A percentile compares a stretch with the other conserved stretches of the same genome.
These are phyloP conservation scores for Callyntrura guangdongensis DNA, from an alignment of 2,888 invertebrate genomes.

Conservation along the genomic window DNA sequence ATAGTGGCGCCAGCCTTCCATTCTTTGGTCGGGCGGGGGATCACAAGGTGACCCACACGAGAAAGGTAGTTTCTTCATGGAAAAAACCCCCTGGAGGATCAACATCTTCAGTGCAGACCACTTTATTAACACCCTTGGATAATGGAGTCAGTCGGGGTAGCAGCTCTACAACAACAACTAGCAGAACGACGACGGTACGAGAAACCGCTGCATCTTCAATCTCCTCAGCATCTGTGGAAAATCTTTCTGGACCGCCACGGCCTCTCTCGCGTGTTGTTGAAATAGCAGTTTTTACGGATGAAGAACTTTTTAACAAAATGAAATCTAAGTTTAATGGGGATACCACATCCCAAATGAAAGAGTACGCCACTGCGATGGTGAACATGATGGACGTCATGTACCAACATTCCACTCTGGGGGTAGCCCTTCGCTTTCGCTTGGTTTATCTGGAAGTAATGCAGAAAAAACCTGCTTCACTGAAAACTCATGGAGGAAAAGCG, in stretches of 20 bases:
- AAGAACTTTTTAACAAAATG: conserved; percentile 83
- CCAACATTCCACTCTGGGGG: conserved; percentile 85
- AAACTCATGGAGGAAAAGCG: conserved; percentile 85
- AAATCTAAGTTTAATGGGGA: conserved; percentile 81
- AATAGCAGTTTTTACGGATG: conserved; percentile 85
- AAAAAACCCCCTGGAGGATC: conserved; percentile 26
- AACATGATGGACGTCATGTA: conserved; percentile 85
- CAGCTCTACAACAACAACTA: conserved; percentile 2
- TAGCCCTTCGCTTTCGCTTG: conserved; percentile 85
- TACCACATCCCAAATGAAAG: conserved; percentile 81
- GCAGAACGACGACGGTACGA: background rate
- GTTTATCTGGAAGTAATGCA: conserved; percentile 85
- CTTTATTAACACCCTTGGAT: conserved; percentile 60
- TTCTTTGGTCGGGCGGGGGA: conserved; percentile 56
- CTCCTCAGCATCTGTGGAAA: conserved; percentile 51
- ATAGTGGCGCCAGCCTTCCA: conserved; percentile 57
- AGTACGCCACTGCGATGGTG: conserved; percentile 84
- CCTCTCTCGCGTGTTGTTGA: conserved; percentile 84
- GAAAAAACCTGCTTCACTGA: conserved; percentile 81
- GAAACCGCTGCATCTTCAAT: conserved; percentile 17
- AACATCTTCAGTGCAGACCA: conserved; percentile 44
- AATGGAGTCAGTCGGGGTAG: background rate
- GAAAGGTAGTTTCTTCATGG: conserved; percentile 35
- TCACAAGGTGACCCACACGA: conserved; percentile 52
- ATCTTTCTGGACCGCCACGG: background rate